A percentile compares a stretch with the other conserved stretches of the same genome.
Evolutionary conservation across 1,140 invertebrate genomes (phyloP).

Genomic region (Papilio helenus): DNA sequence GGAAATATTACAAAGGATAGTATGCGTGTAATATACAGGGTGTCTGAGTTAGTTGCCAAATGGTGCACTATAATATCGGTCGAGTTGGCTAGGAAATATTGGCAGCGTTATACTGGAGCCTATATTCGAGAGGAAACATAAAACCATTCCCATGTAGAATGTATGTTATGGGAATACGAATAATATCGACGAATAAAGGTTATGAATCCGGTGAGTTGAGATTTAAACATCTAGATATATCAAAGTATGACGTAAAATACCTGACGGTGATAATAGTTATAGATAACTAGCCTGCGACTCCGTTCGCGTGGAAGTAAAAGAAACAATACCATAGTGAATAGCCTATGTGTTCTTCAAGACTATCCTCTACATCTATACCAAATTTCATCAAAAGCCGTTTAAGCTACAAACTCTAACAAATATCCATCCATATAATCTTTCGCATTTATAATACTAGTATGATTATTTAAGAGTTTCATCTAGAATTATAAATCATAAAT

Average conservation of each 20-base stretch:
- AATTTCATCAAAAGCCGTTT: no score
- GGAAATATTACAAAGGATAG: constrained; percentile 60
- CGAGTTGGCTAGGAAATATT: constrained; percentile 62
- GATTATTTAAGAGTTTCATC: not conserved
- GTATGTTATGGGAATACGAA: constrained; percentile 36
- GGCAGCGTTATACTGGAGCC: constrained; percentile 55
- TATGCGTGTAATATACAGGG: constrained; percentile 32
- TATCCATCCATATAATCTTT: no score
- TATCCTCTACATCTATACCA: no score
- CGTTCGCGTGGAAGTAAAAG: no score
- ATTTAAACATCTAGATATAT: not conserved
- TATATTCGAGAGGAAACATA: constrained; percentile 56
- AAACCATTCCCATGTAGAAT: constrained; percentile 41
- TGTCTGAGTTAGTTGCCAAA: constrained; percentile 68
- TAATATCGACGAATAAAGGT: constrained; percentile 6
- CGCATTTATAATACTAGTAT: not conserved
- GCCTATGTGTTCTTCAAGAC: no score
- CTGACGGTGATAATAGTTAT: no score
- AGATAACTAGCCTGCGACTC: no score
- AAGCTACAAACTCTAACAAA: no score
- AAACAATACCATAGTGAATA: no score
- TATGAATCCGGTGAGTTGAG: not conserved
- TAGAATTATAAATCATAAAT: not conserved
- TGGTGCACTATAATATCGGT: constrained; percentile 72
- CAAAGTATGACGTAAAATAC: not conserved